Percentiles rank a stretch among this genome's conserved stretches.
These are phyloP conservation scores for Pristionchus arcanus DNA, from an alignment of 2,888 invertebrate genomes.

Conservation along the genomic window DNA sequence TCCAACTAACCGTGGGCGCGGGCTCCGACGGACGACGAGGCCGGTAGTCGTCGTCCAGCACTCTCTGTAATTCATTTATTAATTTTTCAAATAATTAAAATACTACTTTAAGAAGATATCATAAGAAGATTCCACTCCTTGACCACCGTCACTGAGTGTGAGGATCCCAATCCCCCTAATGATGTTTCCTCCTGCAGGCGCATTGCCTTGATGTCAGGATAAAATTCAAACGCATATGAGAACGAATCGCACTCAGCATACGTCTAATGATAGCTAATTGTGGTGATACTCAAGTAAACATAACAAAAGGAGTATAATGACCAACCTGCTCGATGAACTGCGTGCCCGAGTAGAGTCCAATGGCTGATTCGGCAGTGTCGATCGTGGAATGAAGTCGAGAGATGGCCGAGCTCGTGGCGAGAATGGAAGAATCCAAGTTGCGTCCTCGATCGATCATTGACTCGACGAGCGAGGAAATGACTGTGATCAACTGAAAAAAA, in stretches of 20 bases:
- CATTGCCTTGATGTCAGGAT: too few relatives aligned
- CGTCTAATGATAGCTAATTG: too few relatives aligned
- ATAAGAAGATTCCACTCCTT: too few relatives aligned
- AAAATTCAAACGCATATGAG: too few relatives aligned
- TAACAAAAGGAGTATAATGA: too few relatives aligned
- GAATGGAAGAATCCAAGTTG: neutral
- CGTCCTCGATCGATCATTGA: conserved; percentile 2
- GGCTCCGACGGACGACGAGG: conserved; percentile 16
- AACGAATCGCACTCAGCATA: too few relatives aligned
- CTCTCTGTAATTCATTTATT: conserved; percentile 3
- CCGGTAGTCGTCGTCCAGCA: conserved; percentile 53
- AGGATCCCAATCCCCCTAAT: too few relatives aligned
- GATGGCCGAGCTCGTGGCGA: neutral
- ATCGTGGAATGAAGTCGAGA: neutral
- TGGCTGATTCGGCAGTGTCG: conserved; percentile 27
- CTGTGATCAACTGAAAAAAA: conserved; percentile 29
- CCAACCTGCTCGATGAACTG: conserved; percentile 53
- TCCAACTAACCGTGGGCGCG: neutral
- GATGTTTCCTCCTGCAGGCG: too few relatives aligned
- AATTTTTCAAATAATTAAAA: neutral
- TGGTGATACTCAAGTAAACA: too few relatives aligned
- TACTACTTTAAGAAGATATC: too few relatives aligned
- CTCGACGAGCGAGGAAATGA: neutral
- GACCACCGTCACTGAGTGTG: too few relatives aligned
- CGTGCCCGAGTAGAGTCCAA: conserved; percentile 50